Evolutionary conservation across 2,113 vertebrate genomes (phyloP).

Genomic region (Climacteris rufus): DNA sequence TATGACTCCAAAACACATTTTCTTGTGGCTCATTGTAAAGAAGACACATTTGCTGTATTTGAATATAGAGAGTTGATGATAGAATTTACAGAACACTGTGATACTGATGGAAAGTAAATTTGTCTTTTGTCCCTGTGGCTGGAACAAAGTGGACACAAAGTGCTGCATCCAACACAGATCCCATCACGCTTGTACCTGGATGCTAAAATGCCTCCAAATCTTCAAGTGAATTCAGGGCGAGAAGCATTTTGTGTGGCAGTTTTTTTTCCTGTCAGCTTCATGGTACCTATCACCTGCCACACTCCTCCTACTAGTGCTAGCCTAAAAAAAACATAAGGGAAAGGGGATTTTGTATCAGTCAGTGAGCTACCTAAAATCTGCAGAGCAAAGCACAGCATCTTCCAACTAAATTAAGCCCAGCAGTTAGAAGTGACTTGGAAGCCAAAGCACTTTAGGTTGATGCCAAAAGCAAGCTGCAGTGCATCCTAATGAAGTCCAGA

Average conservation of each 20-base stretch:
- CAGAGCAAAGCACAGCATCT: not conserved
- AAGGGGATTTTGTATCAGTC: not conserved
- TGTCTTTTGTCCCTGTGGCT: not conserved
- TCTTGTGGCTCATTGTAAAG: not conserved
- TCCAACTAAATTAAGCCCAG: not conserved
- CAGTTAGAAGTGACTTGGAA: not conserved
- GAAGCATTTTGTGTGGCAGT: not conserved
- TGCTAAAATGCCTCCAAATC: not conserved
- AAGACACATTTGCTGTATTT: not conserved
- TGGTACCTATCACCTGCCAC: not conserved
- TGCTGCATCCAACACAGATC: not conserved
- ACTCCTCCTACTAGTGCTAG: not conserved
- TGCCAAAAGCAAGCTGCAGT: not conserved
- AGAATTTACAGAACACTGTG: not conserved
- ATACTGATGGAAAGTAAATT: not conserved
- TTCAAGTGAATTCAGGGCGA: not conserved
- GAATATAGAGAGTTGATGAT: not conserved
- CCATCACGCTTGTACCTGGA: not conserved
- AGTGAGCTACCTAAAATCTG: not conserved
- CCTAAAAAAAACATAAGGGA: not conserved
- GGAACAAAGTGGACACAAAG: not conserved
- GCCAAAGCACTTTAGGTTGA: fast-evolving
- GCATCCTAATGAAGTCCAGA: not conserved
- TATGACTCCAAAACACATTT: not conserved
- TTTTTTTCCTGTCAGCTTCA: not conserved